Base-by-base conservation (phyloP, 2,113 vertebrate species). In the Pachycephala philippinensis region DNA sequence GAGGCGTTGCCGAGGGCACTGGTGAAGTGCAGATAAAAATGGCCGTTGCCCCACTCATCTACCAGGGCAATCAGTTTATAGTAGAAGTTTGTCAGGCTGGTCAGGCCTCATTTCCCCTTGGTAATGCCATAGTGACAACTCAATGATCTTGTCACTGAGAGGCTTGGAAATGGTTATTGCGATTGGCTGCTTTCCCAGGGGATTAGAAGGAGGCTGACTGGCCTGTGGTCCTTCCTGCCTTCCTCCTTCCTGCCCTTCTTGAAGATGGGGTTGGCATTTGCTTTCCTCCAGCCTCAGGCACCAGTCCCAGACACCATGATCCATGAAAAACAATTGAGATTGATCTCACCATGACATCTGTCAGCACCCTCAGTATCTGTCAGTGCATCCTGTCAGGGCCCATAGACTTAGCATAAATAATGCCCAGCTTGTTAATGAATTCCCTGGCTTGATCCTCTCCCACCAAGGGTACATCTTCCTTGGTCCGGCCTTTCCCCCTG, bases 371-470 rank as follows among this genome's bases (percentile, higher is more conserved):
- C n/a, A 24, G 35, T 26, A 28, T 2, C 14, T 1, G 0, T 39
- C 39, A 3, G 22, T 71, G 7, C 22, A 44, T 49, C 23, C 44
- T 30, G 10, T 63, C 26, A 71, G 39, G 22, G 16, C 35, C 24
- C 22, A 8, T 21, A 8, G 28, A 59, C 10, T 28, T 31, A 15
- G 11, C 0, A 6, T 11, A 16, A 0, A 1, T 16, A 39, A 7
- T 49, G 18, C 35, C 31, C 9, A 35, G 9, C 37, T 75, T 49
- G 19, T 10, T 40, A 30, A 49, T 20, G 19, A 35, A 15, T n/a
- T 40, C 20, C 13, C 37, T 65, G 37, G 13, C 8, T 45, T 27
- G 56, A 57, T 75, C 24, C 6, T 70, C 30, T 70, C 45, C 33
- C 21, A 35, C 14, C 9, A 65, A 20, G 31, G 12, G 21, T 52